These are phyloP conservation scores for Diorhabda elongata DNA, from an alignment of 1,140 invertebrate genomes.

Conservation along the genomic window DNA sequence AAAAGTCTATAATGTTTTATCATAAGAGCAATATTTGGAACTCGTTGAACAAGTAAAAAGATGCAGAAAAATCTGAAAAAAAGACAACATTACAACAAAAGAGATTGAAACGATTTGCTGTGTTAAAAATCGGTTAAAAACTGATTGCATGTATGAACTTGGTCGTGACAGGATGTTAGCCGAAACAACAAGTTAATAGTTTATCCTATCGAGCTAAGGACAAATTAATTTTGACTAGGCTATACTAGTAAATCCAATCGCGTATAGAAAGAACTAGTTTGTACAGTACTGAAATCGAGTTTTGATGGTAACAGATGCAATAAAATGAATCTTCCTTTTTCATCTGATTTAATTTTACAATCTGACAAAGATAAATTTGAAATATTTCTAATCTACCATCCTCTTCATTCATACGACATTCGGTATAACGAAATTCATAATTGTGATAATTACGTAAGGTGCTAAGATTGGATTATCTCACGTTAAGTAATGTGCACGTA, in stretches of 20 bases:
- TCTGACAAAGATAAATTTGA: too few relatives aligned
- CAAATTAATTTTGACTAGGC: not conserved
- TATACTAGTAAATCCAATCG: not conserved
- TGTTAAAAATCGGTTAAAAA: conserved; percentile 15
- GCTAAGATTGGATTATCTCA: too few relatives aligned
- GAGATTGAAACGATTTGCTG: conserved; percentile 15
- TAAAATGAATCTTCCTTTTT: too few relatives aligned
- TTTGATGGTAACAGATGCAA: not conserved
- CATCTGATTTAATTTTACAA: too few relatives aligned
- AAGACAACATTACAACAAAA: conserved; percentile 19
- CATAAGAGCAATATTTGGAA: conserved; percentile 20
- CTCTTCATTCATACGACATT: too few relatives aligned
- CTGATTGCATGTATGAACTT: conserved; percentile 2
- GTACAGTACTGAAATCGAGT: not conserved
- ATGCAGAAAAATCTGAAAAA: not conserved
- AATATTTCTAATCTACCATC: too few relatives aligned
- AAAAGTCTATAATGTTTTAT: conserved; percentile 9
- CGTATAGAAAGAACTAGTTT: too few relatives aligned
- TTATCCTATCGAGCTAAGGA: not conserved
- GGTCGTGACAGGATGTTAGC: not conserved
- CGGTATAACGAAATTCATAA: too few relatives aligned
- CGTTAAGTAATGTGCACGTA: too few relatives aligned
- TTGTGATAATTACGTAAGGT: too few relatives aligned
- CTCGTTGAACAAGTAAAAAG: conserved; percentile 14
- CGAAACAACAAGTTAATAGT: not conserved